Conservation (phyloP, 1,140 invertebrate species). For the Drosophila novamexicana region DNA sequence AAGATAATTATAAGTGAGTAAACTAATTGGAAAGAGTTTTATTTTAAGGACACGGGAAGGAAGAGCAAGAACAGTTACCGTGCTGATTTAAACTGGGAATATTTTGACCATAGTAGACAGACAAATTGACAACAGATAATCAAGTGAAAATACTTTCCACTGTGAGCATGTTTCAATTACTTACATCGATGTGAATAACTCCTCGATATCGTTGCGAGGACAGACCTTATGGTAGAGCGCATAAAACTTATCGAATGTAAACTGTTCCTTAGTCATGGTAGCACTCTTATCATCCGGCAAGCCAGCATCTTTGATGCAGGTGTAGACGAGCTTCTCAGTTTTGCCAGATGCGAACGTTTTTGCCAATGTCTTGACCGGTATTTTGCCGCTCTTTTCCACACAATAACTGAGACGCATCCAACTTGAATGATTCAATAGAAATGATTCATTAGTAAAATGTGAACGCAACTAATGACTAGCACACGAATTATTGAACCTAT, state of each 20-base stretch:
- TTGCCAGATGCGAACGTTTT: slow-evolving; percentile 98
- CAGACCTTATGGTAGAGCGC: slow-evolving; percentile 99
- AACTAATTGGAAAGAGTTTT: too few relatives aligned
- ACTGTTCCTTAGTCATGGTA: slow-evolving; percentile 96
- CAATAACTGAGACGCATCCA: slow-evolving; percentile 98
- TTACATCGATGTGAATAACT: slow-evolving; percentile 98
- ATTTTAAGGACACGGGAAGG: too few relatives aligned
- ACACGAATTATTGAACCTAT: neutral
- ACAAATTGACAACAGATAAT: neutral
- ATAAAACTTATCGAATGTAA: slow-evolving; percentile 99
- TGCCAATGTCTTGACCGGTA: slow-evolving; percentile 98
- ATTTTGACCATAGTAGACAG: too few relatives aligned
- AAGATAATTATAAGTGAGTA: too few relatives aligned
- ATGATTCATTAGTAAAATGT: slow-evolving; percentile 1
- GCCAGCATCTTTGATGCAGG: slow-evolving; percentile 96
- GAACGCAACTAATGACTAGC: neutral
- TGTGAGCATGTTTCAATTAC: slow-evolving; percentile 67
- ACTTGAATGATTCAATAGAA: slow-evolving; percentile 84
- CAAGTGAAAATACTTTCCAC: neutral
- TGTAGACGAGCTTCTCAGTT: slow-evolving; percentile 99
- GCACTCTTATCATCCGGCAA: slow-evolving; percentile 98
- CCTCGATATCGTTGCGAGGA: slow-evolving; percentile 99
- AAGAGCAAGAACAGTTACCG: too few relatives aligned
- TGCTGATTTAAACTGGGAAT: too few relatives aligned
- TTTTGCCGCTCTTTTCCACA: slow-evolving; percentile 96